Evolutionary conservation across 2,113 vertebrate species (phyloP).

Genomic region (Oncorhynchus masou): DNA sequence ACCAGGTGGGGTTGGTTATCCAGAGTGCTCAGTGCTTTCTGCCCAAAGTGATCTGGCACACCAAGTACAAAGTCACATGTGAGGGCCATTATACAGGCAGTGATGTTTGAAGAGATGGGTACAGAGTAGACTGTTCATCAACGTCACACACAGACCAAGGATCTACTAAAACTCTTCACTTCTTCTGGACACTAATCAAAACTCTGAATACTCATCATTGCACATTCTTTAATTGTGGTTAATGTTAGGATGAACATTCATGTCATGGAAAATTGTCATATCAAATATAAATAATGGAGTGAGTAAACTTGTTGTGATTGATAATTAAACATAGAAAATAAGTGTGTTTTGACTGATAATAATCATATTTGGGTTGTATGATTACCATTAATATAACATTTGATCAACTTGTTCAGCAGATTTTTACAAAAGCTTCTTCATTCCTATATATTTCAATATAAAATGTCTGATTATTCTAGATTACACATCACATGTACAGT

Average conservation of each 20-base stretch:
- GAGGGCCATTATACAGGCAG: background rate
- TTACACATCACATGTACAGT: background rate
- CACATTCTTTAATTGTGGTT: background rate
- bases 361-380: background rate
- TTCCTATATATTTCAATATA: conserved; percentile 7
- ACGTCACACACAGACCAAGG: background rate
- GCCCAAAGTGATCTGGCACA: background rate
- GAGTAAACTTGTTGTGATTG: background rate
- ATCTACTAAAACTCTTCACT: background rate
- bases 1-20: conserved; percentile 10
- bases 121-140: too few relatives aligned
- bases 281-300: background rate
- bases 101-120: background rate
- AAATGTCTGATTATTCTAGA: background rate
- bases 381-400: background rate
- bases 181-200: background rate
- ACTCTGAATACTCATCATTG: background rate
- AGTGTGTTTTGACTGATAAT: background rate
- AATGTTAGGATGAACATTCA: background rate
- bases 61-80: background rate
- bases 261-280: background rate
- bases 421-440: background rate
- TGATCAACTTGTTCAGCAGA: background rate
- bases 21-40: background rate
- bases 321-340: background rate